Conservation (phyloP, 2,797 vertebrate species). For the Neosalanx taihuensis region DNA sequence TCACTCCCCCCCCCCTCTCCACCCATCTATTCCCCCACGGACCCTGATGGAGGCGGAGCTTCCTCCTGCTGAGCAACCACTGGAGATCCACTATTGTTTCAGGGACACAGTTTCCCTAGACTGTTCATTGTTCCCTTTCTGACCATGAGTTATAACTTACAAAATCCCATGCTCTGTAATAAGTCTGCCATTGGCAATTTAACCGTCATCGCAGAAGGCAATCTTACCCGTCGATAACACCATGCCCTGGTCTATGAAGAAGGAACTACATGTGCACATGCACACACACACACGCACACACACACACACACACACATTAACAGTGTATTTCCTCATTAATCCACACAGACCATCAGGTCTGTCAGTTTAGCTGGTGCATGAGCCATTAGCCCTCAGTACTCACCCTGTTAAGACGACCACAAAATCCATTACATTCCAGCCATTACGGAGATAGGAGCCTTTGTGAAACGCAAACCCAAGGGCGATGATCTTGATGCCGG, state of each 20-base stretch:
- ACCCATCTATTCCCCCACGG: neutral
- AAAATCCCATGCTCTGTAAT: neutral
- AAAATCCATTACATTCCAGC: conserved; percentile 98
- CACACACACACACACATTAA: neutral
- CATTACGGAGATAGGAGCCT: conserved; percentile 92
- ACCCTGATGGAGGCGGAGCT: neutral
- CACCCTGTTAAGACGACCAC: conserved; percentile 96
- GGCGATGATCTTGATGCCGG: conserved; percentile 96
- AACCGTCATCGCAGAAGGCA: neutral
- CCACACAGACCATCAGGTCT: conserved; percentile 52
- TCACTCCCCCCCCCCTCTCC: conserved; percentile 23
- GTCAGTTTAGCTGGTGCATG: conserved; percentile 49
- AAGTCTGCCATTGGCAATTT: neutral
- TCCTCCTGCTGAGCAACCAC: neutral
- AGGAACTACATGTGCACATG: conserved; percentile 21
- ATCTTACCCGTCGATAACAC: neutral
- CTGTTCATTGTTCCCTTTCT: neutral
- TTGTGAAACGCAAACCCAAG: conserved; percentile 95
- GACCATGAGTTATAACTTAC: neutral
- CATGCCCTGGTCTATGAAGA: conserved; percentile 39
- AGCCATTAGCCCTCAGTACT: conserved; percentile 65
- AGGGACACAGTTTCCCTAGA: neutral
- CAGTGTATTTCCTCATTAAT: conserved; percentile 44
- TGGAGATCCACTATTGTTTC: neutral
- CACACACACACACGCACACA: conserved; percentile 21